phyloP scores from a whole-genome alignment of 1,140 invertebrate genomes.

The Dinoponera quadriceps region DNA sequence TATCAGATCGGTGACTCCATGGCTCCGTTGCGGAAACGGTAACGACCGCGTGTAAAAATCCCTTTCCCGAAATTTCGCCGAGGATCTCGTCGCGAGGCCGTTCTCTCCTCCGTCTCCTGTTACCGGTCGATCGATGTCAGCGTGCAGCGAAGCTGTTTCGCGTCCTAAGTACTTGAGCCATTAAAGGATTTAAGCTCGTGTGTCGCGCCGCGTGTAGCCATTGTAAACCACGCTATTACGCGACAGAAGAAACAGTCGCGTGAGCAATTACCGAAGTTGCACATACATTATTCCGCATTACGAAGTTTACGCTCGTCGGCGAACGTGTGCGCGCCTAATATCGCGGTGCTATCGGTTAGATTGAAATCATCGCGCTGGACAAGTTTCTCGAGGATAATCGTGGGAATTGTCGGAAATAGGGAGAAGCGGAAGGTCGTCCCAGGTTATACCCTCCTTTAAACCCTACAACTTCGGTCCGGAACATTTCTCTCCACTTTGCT shows the following conservation, averaged over 20 bases:
- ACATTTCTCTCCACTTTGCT: too few species aligned
- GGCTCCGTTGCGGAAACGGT: conserved; percentile 37
- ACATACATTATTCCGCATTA: not conserved
- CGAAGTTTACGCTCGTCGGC: not conserved
- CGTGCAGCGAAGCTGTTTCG: not conserved
- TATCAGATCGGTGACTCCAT: conserved; percentile 46
- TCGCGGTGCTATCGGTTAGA: not conserved
- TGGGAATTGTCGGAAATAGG: too few species aligned
- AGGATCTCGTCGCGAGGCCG: too few species aligned
- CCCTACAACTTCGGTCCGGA: too few species aligned
- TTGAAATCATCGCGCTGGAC: not conserved
- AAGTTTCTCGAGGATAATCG: not conserved
- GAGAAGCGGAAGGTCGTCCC: too few species aligned
- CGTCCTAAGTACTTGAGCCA: conserved; percentile 15
- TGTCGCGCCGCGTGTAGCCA: not conserved
- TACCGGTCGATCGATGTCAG: conserved; percentile 13
- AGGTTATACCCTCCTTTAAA: too few species aligned
- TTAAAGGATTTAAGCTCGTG: conserved; percentile 35
- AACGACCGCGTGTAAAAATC: conserved; percentile 36
- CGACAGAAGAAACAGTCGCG: conserved; percentile 1
- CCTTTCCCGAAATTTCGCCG: conserved; percentile 32
- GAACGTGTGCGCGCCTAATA: not conserved
- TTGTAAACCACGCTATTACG: not conserved
- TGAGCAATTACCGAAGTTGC: not conserved
- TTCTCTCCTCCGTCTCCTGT: not conserved